A percentile compares a stretch with the other conserved stretches of the same genome.
These are phyloP conservation scores for Agrypnia vestita DNA, from an alignment of 1,140 invertebrate genomes.

Conservation along the genomic window DNA sequence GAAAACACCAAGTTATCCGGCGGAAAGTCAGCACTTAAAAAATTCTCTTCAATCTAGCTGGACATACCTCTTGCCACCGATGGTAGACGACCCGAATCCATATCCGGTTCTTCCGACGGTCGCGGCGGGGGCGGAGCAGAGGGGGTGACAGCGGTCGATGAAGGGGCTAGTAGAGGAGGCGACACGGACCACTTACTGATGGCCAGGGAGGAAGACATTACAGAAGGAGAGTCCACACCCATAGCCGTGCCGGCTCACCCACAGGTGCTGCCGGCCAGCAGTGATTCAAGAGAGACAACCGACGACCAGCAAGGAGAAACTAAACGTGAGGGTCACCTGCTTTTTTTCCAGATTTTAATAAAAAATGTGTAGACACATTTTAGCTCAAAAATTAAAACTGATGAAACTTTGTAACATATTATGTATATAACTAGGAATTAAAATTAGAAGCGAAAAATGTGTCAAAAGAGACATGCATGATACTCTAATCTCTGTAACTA, in stretches of 20 bases:
- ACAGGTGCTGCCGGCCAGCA: slow-evolving; percentile 44
- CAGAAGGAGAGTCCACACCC: slow-evolving; percentile 21
- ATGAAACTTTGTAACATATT: not conserved
- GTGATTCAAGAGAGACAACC: slow-evolving; percentile 48
- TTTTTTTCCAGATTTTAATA: not conserved
- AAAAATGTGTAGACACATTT: too few species aligned
- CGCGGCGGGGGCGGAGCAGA: not conserved
- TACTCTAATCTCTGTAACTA: not conserved
- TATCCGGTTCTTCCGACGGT: slow-evolving; percentile 56
- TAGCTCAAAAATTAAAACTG: not conserved
- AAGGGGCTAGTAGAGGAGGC: not conserved
- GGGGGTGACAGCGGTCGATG: not conserved
- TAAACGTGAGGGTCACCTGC: slow-evolving; percentile 46
- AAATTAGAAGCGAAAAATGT: too few species aligned
- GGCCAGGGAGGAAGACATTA: slow-evolving; percentile 6
- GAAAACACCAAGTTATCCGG: too few species aligned
- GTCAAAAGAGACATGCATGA: not conserved
- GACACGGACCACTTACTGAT: slow-evolving; percentile 26
- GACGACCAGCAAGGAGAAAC: slow-evolving; percentile 51
- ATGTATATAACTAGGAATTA: too few species aligned
- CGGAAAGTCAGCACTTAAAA: too few species aligned
- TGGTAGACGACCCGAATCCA: slow-evolving; percentile 61
- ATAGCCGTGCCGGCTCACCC: slow-evolving; percentile 23
- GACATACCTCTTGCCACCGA: slow-evolving; percentile 64
- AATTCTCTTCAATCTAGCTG: slow-evolving; percentile 49